Conservation (phyloP, 2,797 vertebrate species). For the Anas georgica region DNA sequence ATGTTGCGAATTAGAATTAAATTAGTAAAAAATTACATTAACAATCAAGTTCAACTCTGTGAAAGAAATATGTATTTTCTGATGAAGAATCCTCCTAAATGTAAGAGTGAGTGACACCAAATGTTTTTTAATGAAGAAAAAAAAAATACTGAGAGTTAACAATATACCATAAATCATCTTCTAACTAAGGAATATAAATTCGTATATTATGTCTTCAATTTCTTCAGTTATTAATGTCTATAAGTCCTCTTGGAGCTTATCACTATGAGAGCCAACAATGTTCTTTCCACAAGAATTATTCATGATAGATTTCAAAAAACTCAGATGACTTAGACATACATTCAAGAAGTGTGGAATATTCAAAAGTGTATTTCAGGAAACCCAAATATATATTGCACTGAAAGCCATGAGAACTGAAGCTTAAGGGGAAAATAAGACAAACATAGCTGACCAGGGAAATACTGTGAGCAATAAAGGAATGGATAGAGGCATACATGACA, state of each 20-base stretch:
- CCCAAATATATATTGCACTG: background rate
- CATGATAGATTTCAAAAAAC: background rate
- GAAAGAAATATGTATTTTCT: background rate
- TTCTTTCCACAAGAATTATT: conserved; percentile 45
- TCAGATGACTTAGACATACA: background rate
- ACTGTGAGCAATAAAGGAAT: background rate
- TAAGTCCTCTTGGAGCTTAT: conserved; percentile 15
- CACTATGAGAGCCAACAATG: background rate
- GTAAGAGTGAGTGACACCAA: background rate
- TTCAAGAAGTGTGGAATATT: conserved; percentile 9
- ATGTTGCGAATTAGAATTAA: background rate
- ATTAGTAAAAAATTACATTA: background rate
- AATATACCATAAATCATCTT: background rate
- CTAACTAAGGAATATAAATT: background rate
- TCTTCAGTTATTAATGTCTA: conserved; percentile 45
- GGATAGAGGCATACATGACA: background rate
- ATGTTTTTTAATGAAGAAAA: background rate
- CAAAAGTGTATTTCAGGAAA: conserved; percentile 1
- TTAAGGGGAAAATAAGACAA: background rate
- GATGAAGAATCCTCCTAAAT: background rate
- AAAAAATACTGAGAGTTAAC: background rate
- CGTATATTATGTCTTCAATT: conserved; percentile 39
- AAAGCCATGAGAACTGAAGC: background rate
- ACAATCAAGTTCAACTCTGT: background rate
- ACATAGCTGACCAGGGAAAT: conserved; percentile 15